phyloP scores from a whole-genome alignment of 2,797 vertebrate genomes.

The Myotis daubentonii region DNA sequence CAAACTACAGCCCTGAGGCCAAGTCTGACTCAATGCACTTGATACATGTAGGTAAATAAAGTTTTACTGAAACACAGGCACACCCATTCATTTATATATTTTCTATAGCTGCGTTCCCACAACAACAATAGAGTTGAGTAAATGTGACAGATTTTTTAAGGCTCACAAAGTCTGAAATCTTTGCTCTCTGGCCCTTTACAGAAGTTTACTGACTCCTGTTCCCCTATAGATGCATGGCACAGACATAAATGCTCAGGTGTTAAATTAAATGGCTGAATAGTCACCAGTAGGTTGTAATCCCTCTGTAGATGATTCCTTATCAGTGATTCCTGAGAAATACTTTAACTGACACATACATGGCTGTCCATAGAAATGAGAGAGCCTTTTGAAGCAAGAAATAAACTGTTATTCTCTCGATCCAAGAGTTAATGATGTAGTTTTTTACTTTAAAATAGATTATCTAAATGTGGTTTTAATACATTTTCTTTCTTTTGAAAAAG shows the following conservation, averaged over 20 bases:
- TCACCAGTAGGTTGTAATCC: not conserved
- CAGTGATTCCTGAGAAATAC: not conserved
- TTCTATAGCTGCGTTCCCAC: not conserved
- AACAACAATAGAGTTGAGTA: not conserved
- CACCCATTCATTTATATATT: not conserved
- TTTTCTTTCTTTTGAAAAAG: slow-evolving; percentile 43
- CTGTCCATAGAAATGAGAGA: slow-evolving; percentile 29
- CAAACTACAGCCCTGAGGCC: not conserved
- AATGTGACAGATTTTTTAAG: not conserved
- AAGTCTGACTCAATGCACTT: not conserved
- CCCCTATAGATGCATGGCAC: accelerated
- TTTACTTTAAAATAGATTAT: not conserved
- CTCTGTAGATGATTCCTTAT: not conserved
- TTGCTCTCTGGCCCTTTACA: not conserved
- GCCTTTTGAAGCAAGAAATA: slow-evolving; percentile 30
- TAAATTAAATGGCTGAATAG: not conserved
- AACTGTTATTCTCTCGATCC: not conserved
- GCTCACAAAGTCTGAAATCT: not conserved
- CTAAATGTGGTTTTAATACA: slow-evolving; percentile 42
- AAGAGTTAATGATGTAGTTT: slow-evolving; percentile 9
- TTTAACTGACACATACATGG: not conserved
- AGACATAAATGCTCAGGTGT: not conserved
- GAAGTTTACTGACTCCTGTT: not conserved
- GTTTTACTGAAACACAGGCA: not conserved
- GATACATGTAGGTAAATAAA: not conserved